phyloP scores from a whole-genome alignment of 2,113 vertebrate species.

The Bujurquina vittata region DNA sequence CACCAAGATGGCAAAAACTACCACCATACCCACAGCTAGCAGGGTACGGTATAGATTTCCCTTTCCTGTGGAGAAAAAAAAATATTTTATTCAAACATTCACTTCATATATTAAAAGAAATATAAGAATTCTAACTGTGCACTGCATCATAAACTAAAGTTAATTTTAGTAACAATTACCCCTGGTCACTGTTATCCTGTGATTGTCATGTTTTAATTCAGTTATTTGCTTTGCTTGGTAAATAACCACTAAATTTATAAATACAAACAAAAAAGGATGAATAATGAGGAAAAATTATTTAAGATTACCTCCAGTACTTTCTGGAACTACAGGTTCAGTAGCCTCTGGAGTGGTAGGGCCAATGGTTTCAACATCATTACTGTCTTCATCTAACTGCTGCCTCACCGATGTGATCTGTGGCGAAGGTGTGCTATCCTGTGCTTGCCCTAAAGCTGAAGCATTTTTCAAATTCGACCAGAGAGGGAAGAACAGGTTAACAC shows the following conservation, averaged over 20 bases:
- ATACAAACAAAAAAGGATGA: background rate
- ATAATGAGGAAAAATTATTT: background rate
- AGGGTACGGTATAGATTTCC: rapidly evolving
- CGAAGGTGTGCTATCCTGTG: background rate
- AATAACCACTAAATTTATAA: background rate
- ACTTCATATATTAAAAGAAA: background rate
- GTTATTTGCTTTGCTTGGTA: too few species aligned
- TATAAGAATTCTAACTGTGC: background rate
- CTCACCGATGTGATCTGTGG: background rate
- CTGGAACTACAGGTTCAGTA: background rate
- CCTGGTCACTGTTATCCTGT: background rate
- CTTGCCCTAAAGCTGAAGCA: background rate
- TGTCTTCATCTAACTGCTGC: background rate
- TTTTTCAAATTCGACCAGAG: background rate
- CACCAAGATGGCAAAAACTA: slow-evolving; percentile 3
- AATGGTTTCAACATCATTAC: slow-evolving; percentile 26
- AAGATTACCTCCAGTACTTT: slow-evolving; percentile 22
- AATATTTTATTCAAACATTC: background rate
- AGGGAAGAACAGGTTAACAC: background rate
- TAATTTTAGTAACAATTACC: background rate
- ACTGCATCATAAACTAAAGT: background rate
- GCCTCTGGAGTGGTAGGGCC: background rate
- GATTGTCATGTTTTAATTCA: background rate
- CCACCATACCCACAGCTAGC: background rate
- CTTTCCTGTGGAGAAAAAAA: slow-evolving; percentile 23